A percentile compares a stretch with the other conserved stretches of the same genome.
Conservation (phyloP, 2,888 invertebrate species). For the Lydus trimaculatus region DNA sequence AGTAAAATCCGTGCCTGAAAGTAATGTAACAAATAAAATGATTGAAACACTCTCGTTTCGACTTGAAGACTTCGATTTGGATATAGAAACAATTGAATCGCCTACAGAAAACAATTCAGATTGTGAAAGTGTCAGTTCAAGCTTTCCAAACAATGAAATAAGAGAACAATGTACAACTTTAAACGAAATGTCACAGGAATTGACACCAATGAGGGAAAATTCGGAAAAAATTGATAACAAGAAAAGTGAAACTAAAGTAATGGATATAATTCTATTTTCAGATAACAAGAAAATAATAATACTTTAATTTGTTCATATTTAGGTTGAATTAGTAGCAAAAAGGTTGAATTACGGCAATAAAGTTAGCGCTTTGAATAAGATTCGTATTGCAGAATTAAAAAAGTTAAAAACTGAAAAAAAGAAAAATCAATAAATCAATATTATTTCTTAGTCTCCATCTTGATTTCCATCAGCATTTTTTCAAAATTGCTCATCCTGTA, state of each 20-base stretch:
- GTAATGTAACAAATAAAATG: neutral
- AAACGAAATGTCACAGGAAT: neutral
- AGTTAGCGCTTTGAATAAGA: conserved; percentile 41
- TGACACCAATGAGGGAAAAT: neutral
- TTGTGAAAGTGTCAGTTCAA: neutral
- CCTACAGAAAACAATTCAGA: neutral
- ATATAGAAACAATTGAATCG: neutral
- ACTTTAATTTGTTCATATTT: conserved; percentile 22
- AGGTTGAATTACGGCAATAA: conserved; percentile 42
- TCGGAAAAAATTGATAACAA: neutral
- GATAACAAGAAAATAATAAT: neutral
- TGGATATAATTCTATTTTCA: neutral
- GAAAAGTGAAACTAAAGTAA: neutral
- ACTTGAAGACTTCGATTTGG: neutral
- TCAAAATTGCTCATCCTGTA: too few relatives aligned
- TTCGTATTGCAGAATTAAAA: conserved; percentile 40
- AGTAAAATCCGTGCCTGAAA: neutral
- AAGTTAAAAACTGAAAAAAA: conserved; percentile 14
- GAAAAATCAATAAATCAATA: neutral
- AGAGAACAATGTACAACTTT: neutral
- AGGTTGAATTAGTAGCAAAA: conserved; percentile 39
- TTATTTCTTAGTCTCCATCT: neutral
- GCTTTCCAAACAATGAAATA: neutral
- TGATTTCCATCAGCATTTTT: too few relatives aligned
- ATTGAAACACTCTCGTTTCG: neutral